Evolutionary conservation across 2,113 vertebrate genomes (phyloP).

Genomic region (Toxotes jaculatrix): DNA sequence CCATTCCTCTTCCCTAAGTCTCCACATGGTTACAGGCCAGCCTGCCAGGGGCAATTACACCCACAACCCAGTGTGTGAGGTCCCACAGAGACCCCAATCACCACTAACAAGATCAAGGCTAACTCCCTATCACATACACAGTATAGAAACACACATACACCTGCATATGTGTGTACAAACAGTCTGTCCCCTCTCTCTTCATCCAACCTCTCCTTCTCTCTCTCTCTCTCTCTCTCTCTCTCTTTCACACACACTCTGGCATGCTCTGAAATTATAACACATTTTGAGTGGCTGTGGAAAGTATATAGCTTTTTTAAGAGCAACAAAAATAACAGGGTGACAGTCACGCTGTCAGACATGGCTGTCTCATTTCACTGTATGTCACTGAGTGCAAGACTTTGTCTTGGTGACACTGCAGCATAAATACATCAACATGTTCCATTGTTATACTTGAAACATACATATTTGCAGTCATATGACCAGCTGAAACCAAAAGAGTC

Average conservation of each 20-base stretch:
- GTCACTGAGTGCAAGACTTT: slow-evolving; percentile 74
- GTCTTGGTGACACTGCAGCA: slow-evolving; percentile 45
- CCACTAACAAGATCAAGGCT: slow-evolving; percentile 84
- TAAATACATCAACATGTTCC: slow-evolving; percentile 31
- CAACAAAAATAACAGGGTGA: slow-evolving; percentile 76
- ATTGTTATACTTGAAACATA: slow-evolving; percentile 21
- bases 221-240: slow-evolving; percentile 16
- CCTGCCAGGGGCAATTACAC: slow-evolving; percentile 84
- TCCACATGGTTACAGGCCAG: slow-evolving; percentile 77
- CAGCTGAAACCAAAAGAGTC: slow-evolving; percentile 4
- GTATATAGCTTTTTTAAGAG: slow-evolving; percentile 72
- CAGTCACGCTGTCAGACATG: slow-evolving; percentile 65
- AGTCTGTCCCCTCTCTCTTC: slow-evolving; percentile 48
- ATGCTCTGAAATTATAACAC: slow-evolving; percentile 76
- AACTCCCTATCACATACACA: slow-evolving; percentile 70
- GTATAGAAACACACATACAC: slow-evolving; percentile 62
- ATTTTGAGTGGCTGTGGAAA: slow-evolving; percentile 76
- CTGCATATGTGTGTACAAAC: slow-evolving; percentile 62
- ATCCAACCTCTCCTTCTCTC: slow-evolving; percentile 48
- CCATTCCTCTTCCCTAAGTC: slow-evolving; percentile 70
- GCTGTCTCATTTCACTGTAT: slow-evolving; percentile 63
- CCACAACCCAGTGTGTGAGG: slow-evolving; percentile 84
- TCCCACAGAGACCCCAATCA: slow-evolving; percentile 81
- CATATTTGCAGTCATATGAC: slow-evolving; percentile 10
- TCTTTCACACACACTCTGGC: slow-evolving; percentile 43